Base-by-base conservation (phyloP, 1,140 invertebrate species). In the Gryon sp. region DNA sequence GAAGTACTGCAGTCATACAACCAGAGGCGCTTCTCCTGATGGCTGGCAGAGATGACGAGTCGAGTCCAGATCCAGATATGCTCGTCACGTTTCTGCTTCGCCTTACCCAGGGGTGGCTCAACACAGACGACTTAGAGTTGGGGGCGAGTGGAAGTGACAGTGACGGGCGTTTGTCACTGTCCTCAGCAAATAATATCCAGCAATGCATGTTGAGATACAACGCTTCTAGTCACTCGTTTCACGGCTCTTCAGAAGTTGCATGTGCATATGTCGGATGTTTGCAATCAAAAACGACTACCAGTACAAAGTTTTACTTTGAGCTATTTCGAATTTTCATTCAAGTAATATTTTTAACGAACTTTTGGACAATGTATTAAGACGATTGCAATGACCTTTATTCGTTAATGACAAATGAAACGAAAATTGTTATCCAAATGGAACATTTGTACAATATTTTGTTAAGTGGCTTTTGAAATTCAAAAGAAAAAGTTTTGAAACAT, bases 141-240 rank as follows among this genome's bases (percentile, higher is more conserved):
- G 38, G 38, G 50, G 22, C 59, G 60, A 78, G 75, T 76, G 75
- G 72, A 77, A 85, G 62, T 87, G 85, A 87, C 86, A 80, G 87
- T 87, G 85, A 87, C 86, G 84, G 82, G 85, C 80, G 85, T 86
- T 87, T 87, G 86, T 86, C 86, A 87, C 85, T 87, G 85, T 87
- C 86, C 85, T 83, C 83, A 81, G 83, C 83, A 87, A 87, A 87
- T 87, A 87, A 86, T 87, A 87, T 85, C 84, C 84, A 86, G 79
- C 80, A 75, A 78, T 79, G 78, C 78, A 53, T 79, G 68, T 11
- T 20, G 66, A 72, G 55, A 70, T 77, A 72, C 53, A 57, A 66
- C 66, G 32, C 26, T 9, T n/a, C 26, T 28, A 15, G 14, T 15
- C 36, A 14, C 36, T 6, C 55, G 24, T n/a, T 36, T 9, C 32